Percentiles rank a stretch among this genome's conserved stretches.
These are phyloP conservation scores for Ibycter americanus DNA, from an alignment of 2,797 vertebrate species.

Conservation along the genomic window DNA sequence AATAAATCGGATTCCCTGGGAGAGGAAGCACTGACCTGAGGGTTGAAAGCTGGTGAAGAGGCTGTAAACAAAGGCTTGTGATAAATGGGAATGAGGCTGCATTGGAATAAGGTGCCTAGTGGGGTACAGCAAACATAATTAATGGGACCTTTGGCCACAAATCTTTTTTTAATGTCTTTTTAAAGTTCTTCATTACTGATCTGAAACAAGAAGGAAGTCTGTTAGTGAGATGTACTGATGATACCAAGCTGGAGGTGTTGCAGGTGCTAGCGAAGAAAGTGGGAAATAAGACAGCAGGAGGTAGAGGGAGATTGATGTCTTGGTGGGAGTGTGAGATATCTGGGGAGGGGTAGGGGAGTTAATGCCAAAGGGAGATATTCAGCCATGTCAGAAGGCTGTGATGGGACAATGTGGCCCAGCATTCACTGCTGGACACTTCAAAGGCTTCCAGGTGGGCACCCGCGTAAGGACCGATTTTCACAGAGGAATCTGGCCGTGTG, in stretches of 20 bases:
- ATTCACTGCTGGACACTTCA: neutral
- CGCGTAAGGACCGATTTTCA: neutral
- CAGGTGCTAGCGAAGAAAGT: neutral
- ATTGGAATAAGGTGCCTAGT: conserved; percentile 30
- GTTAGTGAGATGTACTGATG: conserved; percentile 12
- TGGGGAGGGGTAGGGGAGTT: neutral
- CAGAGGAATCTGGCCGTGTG: neutral
- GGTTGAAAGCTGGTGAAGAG: neutral
- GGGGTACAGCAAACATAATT: conserved; percentile 44
- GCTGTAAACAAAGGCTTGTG: conserved; percentile 35
- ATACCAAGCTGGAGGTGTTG: neutral
- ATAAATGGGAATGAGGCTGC: conserved; percentile 39
- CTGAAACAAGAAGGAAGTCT: conserved; percentile 24
- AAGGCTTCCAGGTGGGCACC: neutral
- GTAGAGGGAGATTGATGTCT: neutral
- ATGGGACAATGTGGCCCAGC: neutral
- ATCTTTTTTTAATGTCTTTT: conserved; percentile 60
- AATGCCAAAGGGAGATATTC: neutral
- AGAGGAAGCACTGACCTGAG: neutral
- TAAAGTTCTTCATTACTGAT: conserved; percentile 61
- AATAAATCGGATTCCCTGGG: neutral
- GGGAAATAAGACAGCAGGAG: neutral
- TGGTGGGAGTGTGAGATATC: neutral
- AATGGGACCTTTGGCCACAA: conserved; percentile 54
- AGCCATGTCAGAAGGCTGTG: neutral